Evolutionary conservation across 1,140 invertebrate species (phyloP).

Genomic region (Nymphalis io): DNA sequence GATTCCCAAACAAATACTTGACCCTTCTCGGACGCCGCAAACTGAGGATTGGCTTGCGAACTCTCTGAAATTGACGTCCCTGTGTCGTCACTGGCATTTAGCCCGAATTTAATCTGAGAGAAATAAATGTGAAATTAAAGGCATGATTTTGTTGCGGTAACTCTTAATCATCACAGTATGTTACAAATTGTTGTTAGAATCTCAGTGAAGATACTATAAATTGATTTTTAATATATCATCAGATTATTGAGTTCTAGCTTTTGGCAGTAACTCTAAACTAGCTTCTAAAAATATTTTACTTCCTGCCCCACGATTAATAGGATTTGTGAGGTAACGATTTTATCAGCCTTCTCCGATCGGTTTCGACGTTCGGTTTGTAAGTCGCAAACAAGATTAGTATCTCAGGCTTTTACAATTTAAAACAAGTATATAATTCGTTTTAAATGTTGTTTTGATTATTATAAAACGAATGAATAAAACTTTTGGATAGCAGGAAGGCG

Average conservation of each 20-base stretch:
- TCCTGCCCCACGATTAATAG: constrained; percentile 33
- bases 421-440: constrained; percentile 17
- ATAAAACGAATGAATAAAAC: not conserved
- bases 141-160: not conserved
- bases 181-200: too few species aligned
- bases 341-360: constrained; percentile 37
- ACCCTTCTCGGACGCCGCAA: constrained; percentile 43
- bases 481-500: not conserved
- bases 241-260: not conserved
- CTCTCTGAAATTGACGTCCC: constrained; percentile 34
- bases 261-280: constrained; percentile 17
- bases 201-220: too few species aligned
- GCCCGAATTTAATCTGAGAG: not conserved
- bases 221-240: too few species aligned
- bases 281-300: constrained; percentile 23
- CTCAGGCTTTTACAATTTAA: constrained; percentile 35
- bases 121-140: not conserved
- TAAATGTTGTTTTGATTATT: not conserved
- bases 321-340: constrained; percentile 37
- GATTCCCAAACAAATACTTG: constrained; percentile 43
- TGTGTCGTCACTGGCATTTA: constrained; percentile 20
- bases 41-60: constrained; percentile 37
- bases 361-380: constrained; percentile 30
- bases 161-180: too few species aligned
- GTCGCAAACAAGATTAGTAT: constrained; percentile 37